Evolutionary conservation across 2,888 invertebrate species (phyloP).

Genomic region (Antheraea yamamai): DNA sequence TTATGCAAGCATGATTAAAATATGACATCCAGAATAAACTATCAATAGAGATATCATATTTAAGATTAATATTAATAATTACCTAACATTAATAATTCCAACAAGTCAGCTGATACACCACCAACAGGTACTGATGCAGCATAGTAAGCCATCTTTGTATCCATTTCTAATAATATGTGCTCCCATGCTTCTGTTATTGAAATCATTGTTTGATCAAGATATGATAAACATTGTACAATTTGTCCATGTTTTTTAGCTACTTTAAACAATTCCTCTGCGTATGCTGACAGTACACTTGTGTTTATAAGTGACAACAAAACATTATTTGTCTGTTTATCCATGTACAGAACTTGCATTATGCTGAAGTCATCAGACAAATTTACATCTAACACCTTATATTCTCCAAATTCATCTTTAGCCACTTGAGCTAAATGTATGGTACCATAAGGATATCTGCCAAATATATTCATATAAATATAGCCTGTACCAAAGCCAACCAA

Average conservation of each 20-base stretch:
- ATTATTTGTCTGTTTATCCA: constrained; percentile 74
- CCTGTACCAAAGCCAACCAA: constrained; percentile 90
- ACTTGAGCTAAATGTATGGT: constrained; percentile 83
- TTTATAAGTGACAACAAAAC: constrained; percentile 77
- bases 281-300: constrained; percentile 84
- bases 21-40: not conserved
- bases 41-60: not conserved
- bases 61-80: constrained; percentile 29
- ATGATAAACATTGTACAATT: constrained; percentile 85
- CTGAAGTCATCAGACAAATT: constrained; percentile 87
- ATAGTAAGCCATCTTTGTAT: constrained; percentile 94
- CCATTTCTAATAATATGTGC: constrained; percentile 95
- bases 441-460: constrained; percentile 92
- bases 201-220: constrained; percentile 88
- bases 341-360: constrained; percentile 84
- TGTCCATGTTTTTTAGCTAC: constrained; percentile 89
- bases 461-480: constrained; percentile 87
- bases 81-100: constrained; percentile 94
- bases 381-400: constrained; percentile 84
- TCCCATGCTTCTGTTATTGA: constrained; percentile 96
- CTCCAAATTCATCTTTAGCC: constrained; percentile 79
- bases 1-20: not conserved
- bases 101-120: constrained; percentile 93
- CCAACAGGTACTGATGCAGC: constrained; percentile 91
- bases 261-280: constrained; percentile 86